Evolutionary conservation across 2,888 invertebrate genomes (phyloP).

Genomic region (Epirrita christyi): DNA sequence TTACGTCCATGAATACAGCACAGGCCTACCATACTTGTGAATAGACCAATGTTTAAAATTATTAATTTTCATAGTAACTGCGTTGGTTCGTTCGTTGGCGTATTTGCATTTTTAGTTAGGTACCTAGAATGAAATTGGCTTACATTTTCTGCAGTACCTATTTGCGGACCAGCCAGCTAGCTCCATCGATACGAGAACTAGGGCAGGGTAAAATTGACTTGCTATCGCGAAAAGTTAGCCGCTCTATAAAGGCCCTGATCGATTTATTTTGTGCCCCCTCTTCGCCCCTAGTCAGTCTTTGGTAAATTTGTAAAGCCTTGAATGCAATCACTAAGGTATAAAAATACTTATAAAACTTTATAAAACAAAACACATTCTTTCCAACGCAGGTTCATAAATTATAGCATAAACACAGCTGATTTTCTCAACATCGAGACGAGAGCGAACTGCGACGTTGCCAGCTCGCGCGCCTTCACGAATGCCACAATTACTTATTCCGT

Average conservation of each 20-base stretch:
- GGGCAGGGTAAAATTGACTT: not conserved
- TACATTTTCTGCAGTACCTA: no score
- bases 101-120: no score
- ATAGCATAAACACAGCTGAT: constrained; percentile 45
- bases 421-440: constrained; percentile 56
- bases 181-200: no score
- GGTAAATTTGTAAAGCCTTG: not conserved
- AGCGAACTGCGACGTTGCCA: constrained; percentile 55
- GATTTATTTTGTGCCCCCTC: not conserved
- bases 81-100: no score
- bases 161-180: no score
- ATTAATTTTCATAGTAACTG: no score
- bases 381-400: constrained; percentile 25
- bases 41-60: no score
- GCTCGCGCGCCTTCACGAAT: constrained; percentile 41
- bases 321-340: constrained; percentile 1
- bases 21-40: no score
- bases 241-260: no score
- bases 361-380: constrained; percentile 22
- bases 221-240: not conserved
- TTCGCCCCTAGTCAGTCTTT: not conserved
- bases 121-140: no score
- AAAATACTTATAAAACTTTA: constrained; percentile 13
- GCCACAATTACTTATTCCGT: constrained; percentile 15
- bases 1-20: no score